Evolutionary conservation across 2,113 vertebrate genomes (phyloP).

Genomic region (Manacus vitellinus): DNA sequence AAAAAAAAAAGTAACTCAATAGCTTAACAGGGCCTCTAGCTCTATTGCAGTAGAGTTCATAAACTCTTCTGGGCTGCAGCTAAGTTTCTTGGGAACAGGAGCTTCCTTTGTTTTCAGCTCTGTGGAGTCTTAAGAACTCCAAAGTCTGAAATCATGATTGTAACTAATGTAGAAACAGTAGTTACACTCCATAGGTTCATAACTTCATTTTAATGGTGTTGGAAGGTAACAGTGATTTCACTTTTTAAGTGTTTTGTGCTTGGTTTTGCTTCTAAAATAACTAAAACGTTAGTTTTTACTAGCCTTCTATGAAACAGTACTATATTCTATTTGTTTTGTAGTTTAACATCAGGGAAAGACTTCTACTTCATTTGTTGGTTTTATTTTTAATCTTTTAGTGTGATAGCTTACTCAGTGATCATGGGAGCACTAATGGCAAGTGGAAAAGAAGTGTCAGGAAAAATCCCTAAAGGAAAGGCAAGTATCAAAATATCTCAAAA

Average conservation of each 20-base stretch:
- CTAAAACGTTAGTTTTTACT: not conserved
- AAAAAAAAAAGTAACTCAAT: not conserved
- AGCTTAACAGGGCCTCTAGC: not conserved
- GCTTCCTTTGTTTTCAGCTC: not conserved
- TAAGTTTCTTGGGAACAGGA: not conserved
- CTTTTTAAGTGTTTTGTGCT: not conserved
- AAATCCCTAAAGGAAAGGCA: constrained; percentile 97
- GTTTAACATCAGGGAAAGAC: not conserved
- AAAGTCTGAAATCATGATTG: not conserved
- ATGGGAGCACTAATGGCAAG: constrained; percentile 98
- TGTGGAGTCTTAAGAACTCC: not conserved
- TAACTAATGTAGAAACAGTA: not conserved
- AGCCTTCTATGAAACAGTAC: not conserved
- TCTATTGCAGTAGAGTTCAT: not conserved
- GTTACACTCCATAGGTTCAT: not conserved
- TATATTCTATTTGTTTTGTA: not conserved
- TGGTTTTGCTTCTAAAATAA: not conserved
- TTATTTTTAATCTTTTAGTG: constrained; percentile 68
- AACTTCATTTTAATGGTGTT: not conserved
- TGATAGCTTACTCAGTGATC: constrained; percentile 94
- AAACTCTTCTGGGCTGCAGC: not conserved
- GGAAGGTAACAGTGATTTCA: not conserved
- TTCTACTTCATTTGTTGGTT: not conserved
- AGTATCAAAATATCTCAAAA: not conserved
- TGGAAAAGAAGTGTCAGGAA: constrained; percentile 92